These are phyloP conservation scores for Australoheros scitulus DNA, from an alignment of 2,113 vertebrate species.

Conservation along the genomic window DNA sequence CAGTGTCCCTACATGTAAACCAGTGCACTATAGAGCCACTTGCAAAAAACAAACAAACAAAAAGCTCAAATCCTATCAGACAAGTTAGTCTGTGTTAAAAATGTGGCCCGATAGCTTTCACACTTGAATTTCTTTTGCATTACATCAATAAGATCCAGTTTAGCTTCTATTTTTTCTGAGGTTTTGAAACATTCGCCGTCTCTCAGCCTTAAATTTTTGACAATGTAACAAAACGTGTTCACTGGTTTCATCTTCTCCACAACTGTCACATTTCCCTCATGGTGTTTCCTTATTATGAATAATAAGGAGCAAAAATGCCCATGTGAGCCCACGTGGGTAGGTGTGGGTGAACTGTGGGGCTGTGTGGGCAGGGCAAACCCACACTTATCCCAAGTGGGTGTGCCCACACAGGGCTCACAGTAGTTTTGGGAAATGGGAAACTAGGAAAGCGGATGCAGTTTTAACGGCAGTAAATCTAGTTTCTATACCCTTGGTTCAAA, in stretches of 20 bases:
- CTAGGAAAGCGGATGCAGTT: neutral
- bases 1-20: neutral
- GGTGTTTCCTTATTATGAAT: neutral
- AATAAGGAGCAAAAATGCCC: accelerated
- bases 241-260: neutral
- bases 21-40: neutral
- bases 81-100: too few relatives aligned
- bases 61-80: neutral
- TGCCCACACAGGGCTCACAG: neutral
- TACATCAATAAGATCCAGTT: neutral
- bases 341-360: neutral
- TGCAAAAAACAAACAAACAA: too few relatives aligned
- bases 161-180: neutral
- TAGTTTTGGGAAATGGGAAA: neutral
- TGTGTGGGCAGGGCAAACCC: too few relatives aligned
- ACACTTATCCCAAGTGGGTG: accelerated
- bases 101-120: too few relatives aligned
- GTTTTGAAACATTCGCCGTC: neutral
- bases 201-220: neutral
- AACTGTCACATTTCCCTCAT: neutral
- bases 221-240: neutral
- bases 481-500: neutral
- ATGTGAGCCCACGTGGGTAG: neutral
- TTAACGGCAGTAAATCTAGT: neutral
- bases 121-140: neutral